Percentiles rank a stretch among this genome's conserved stretches.
These are phyloP conservation scores for Prionace glauca DNA, from an alignment of 2,797 vertebrate genomes.

Conservation along the genomic window DNA sequence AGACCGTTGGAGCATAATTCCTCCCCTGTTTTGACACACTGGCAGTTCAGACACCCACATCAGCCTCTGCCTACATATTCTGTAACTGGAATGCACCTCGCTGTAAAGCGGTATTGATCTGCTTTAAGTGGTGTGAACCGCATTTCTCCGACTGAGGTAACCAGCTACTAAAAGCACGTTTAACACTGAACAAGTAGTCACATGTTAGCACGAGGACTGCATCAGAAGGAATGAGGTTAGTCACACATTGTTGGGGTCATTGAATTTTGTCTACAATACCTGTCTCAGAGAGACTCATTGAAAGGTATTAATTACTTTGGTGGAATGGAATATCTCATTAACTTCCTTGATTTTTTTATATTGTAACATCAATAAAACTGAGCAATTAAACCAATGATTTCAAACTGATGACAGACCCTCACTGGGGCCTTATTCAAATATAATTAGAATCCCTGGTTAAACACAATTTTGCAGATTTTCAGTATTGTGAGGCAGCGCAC, in stretches of 20 bases:
- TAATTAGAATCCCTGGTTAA: not conserved
- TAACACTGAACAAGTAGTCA: no score
- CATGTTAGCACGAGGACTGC: not conserved
- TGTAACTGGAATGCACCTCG: no score
- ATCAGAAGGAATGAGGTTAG: not conserved
- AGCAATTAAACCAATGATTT: constrained; percentile 16
- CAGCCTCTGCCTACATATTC: no score
- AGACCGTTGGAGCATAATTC: no score
- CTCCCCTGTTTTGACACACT: no score
- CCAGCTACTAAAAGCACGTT: no score
- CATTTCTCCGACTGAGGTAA: no score
- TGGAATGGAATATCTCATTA: not conserved
- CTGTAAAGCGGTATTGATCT: no score
- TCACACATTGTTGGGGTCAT: no score
- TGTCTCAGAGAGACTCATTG: not conserved
- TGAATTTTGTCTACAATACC: no score
- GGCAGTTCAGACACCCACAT: no score
- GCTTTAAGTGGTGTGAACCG: no score
- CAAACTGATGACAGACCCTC: not conserved
- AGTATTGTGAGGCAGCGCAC: not conserved
- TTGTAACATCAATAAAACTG: constrained; percentile 3
- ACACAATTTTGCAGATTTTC: not conserved
- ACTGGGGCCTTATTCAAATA: not conserved
- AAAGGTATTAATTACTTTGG: not conserved
- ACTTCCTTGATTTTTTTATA: not conserved